A percentile compares a stretch with the other conserved stretches of the same genome.
phyloP scores from a whole-genome alignment of 92 coral and sea anemone species.

The Epizoanthus scotinus region DNA sequence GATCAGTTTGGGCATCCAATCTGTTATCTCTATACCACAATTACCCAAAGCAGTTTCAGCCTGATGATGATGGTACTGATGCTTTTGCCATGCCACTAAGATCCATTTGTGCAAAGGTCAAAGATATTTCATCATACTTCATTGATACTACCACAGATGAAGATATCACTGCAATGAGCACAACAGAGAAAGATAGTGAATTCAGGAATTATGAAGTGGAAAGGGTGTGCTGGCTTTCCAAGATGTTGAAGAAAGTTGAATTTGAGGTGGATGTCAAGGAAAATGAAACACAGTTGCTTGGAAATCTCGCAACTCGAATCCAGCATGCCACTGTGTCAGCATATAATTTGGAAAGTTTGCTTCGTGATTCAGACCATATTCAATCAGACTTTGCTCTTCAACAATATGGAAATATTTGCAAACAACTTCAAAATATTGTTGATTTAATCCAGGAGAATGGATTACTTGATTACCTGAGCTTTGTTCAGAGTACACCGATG shows the following conservation, averaged over 20 bases:
- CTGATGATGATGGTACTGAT: conserved; percentile 1
- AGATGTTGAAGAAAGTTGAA: neutral
- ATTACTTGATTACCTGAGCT: neutral
- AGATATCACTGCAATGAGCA: conserved; percentile 9
- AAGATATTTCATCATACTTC: conserved; percentile 6
- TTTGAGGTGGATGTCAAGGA: neutral
- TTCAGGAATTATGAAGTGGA: conserved; percentile 26
- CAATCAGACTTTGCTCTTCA: conserved; percentile 12
- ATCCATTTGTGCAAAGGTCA: neutral
- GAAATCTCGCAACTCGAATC: neutral
- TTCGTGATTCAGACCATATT: neutral
- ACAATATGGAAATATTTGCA: conserved; percentile 14
- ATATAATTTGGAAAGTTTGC: neutral
- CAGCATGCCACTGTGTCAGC: neutral
- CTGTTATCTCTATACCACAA: conserved; percentile 2
- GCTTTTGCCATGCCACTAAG: conserved; percentile 6
- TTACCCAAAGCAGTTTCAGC: conserved; percentile 6
- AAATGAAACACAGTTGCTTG: neutral
- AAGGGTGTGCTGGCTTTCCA: conserved; percentile 11
- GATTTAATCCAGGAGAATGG: conserved; percentile 9
- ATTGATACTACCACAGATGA: conserved; percentile 12
- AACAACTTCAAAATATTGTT: neutral
- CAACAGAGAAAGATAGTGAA: neutral
- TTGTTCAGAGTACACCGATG: conserved; percentile 29
- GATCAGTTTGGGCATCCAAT: conserved; percentile 42